These are phyloP conservation scores for Stenodema calcarata DNA, from an alignment of 2,888 invertebrate species.

Conservation along the genomic window DNA sequence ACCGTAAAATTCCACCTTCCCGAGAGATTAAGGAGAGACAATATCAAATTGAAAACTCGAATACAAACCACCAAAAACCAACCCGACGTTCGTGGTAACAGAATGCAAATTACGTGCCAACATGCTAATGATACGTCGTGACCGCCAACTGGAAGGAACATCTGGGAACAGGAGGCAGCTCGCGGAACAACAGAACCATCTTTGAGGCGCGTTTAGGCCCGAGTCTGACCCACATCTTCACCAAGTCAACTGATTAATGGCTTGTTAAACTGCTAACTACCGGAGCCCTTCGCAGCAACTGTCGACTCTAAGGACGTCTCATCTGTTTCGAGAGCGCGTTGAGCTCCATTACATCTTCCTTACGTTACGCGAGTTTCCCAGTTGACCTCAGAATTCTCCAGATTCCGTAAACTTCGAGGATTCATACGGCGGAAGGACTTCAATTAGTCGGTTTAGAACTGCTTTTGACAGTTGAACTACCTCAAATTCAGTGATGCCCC, in stretches of 20 bases:
- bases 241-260: constrained; percentile 10
- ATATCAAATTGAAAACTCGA: no score
- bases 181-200: background rate
- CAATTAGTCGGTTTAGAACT: no score
- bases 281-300: background rate
- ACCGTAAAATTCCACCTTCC: no score
- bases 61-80: background rate
- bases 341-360: background rate
- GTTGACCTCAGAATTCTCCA: background rate
- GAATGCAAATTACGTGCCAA: background rate
- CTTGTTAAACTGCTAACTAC: constrained; percentile 20
- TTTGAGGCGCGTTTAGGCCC: background rate
- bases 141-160: background rate
- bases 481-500: no score
- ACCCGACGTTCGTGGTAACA: background rate
- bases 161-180: background rate
- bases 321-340: background rate
- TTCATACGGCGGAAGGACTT: no score
- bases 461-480: no score
- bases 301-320: background rate
- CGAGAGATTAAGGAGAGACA: no score
- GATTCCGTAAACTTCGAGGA: background rate
- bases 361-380: background rate
- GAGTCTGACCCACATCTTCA: background rate
- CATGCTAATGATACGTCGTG: background rate